A percentile compares a stretch with the other conserved stretches of the same genome.
phyloP scores from a whole-genome alignment of 2,797 vertebrate species.

The Otolemur crassicaudatus region DNA sequence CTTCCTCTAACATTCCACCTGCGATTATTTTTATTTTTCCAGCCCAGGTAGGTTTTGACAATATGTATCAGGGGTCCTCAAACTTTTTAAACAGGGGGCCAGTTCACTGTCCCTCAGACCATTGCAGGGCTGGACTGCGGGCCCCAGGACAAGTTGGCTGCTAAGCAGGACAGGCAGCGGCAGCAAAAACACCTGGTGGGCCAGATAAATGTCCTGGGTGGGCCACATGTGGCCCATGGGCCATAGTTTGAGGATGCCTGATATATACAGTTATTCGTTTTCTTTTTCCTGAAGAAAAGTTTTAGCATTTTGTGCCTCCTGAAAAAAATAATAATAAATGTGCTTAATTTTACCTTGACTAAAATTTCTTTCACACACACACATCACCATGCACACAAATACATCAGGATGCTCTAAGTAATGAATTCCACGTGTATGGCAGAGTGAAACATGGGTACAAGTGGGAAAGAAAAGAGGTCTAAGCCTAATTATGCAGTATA shows the following conservation, averaged over 20 bases:
- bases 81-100: too few relatives aligned
- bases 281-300: neutral
- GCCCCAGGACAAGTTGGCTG: too few relatives aligned
- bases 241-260: neutral
- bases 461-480: neutral
- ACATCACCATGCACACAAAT: neutral
- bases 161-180: too few relatives aligned
- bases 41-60: neutral
- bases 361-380: neutral
- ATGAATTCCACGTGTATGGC: neutral
- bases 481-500: neutral
- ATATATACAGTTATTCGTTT: neutral
- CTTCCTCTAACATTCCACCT: neutral
- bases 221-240: neutral
- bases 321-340: neutral
- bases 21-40: constrained; percentile 2
- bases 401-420: neutral
- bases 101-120: too few relatives aligned
- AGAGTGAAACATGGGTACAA: neutral
- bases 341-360: neutral
- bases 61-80: too few relatives aligned
- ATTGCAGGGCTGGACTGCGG: too few relatives aligned
- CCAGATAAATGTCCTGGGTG: too few relatives aligned
- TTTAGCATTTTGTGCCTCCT: neutral
- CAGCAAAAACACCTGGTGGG: too few relatives aligned